These are phyloP conservation scores for Aporophyla lueneburgensis DNA, from an alignment of 2,888 invertebrate species.

Conservation along the genomic window DNA sequence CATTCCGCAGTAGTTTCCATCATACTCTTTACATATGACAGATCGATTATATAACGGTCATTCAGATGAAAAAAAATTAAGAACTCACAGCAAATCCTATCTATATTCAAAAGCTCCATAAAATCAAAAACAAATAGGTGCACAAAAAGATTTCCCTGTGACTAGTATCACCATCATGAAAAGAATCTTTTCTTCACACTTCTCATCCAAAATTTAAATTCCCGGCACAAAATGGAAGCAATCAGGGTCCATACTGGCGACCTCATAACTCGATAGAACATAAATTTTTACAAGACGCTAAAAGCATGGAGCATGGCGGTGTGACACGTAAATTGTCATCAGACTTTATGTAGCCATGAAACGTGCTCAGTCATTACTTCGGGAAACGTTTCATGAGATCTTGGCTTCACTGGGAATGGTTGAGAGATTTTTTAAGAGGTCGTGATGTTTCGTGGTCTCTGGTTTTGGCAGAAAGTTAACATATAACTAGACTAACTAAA, in stretches of 20 bases:
- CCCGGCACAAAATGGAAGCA: slow-evolving; percentile 65
- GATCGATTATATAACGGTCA: background rate
- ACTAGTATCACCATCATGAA: background rate
- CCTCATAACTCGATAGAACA: slow-evolving; percentile 72
- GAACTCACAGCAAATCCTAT: background rate
- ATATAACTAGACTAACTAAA: background rate
- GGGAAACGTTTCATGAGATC: slow-evolving; percentile 53
- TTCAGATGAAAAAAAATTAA: background rate
- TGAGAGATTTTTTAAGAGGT: slow-evolving; percentile 14
- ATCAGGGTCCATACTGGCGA: slow-evolving; percentile 70
- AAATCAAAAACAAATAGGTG: background rate
- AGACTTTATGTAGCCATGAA: slow-evolving; percentile 65
- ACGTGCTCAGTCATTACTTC: slow-evolving; percentile 60
- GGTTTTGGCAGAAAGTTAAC: too few species aligned
- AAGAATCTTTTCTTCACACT: background rate
- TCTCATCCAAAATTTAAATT: slow-evolving; percentile 38
- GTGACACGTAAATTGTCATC: slow-evolving; percentile 70
- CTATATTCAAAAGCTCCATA: background rate
- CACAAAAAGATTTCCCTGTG: background rate
- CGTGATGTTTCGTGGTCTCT: background rate
- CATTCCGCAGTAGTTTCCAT: too few species aligned
- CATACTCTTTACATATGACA: background rate
- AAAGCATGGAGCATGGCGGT: slow-evolving; percentile 68
- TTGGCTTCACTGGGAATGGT: background rate
- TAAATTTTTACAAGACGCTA: slow-evolving; percentile 75